Conservation (phyloP, 2,888 invertebrate genomes). For the Perizoma affinitatum region DNA sequence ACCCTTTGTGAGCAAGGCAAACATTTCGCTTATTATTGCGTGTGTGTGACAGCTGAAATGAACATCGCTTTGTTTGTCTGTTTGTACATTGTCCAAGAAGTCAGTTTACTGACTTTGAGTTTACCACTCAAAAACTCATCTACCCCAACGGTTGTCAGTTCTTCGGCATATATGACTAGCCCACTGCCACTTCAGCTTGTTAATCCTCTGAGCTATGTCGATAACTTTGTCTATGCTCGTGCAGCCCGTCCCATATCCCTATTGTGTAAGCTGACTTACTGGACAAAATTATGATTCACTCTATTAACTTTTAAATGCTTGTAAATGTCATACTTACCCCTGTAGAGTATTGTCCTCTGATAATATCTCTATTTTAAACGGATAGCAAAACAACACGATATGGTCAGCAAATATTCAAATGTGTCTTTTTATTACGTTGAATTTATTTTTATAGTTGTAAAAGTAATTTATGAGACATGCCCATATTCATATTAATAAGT, state of each 20-base stretch:
- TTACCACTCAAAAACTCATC: neutral
- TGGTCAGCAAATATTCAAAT: constrained; percentile 5
- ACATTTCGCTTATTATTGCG: too few relatives aligned
- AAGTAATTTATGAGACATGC: too few relatives aligned
- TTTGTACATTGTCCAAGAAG: too few relatives aligned
- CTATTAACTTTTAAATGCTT: constrained; percentile 43
- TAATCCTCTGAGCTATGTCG: too few relatives aligned
- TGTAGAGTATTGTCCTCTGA: constrained; percentile 8
- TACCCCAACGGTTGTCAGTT: too few relatives aligned
- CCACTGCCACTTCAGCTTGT: too few relatives aligned
- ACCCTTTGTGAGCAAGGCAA: too few relatives aligned
- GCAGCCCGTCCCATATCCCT: too few relatives aligned
- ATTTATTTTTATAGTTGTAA: neutral
- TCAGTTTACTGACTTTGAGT: neutral
- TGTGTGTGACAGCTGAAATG: neutral
- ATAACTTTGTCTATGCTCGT: too few relatives aligned
- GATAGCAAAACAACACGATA: constrained; percentile 4
- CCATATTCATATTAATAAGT: too few relatives aligned
- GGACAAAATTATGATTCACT: constrained; percentile 34
- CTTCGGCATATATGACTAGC: too few relatives aligned
- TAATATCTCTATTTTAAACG: constrained; percentile 3
- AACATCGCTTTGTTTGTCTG: too few relatives aligned
- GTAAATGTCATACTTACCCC: constrained; percentile 30
- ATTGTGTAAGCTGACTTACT: constrained; percentile 1
- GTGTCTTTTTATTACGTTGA: constrained; percentile 1